Evolutionary conservation across 2,113 vertebrate species (phyloP), one percentile per base, ranked within the genome.

Genomic region (Penelope pileata): DNA sequence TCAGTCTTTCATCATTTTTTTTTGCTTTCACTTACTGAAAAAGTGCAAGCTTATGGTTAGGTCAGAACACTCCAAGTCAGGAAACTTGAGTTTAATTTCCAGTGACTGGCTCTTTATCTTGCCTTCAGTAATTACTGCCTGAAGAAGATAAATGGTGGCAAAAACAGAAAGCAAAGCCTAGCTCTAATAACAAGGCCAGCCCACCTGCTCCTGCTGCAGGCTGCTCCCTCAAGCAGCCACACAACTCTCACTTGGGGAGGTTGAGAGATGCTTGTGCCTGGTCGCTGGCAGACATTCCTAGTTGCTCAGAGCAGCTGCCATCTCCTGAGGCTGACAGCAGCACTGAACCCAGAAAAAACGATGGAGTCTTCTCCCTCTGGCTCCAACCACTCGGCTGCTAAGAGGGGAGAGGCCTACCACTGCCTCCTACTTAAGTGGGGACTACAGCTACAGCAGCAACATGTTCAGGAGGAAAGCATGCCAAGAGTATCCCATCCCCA

Each of bases 121-220:
- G 60, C 70, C 42, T 78, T 88, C 32, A 16, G 53, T 63, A 83
- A 86, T 86, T 70, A 63, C 36, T n/a, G 21, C 58, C 76, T 34
- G 32, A 77, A 30, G 5, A 50, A 63, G 45, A 73, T 13, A 83
- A 83, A 91, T 3, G 4, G 26, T 29, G 24, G 23, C 50, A 88
- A 83, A 32, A 12, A 0, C 26, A 90, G 22, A 88, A 59, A 80
- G 59, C 23, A 64, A 81, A 83, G 60, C n/a, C 12, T 66, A 67
- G 23, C 50, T 80, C 36, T 74, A 36, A 77, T 26, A 42, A 38
- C 14, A 5, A 40, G 23, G 16, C 30, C 80, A 0, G 0, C 10
- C 40, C 62, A 45, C 21, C 16, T 0, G 0, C 26, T 66, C 16
- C 24, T 3, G 32, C 34, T 53, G 23, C 6, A 19, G 42, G 42